Conservation (phyloP, 2,888 invertebrate genomes). For the Drosophila heteroneura region DNA sequence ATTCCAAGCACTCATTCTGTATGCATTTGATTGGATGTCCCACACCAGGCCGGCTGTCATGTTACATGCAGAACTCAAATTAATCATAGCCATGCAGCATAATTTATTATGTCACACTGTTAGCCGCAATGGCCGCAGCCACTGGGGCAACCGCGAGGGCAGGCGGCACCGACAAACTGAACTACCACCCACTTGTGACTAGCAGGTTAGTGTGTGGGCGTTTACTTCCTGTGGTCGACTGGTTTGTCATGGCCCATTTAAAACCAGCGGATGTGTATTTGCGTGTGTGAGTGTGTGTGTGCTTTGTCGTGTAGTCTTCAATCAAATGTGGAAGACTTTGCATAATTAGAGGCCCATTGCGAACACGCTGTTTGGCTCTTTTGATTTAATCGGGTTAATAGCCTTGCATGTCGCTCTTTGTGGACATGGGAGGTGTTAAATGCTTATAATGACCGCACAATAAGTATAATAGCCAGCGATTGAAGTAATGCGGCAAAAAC, state of each 20-base stretch:
- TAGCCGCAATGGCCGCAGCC: slow-evolving; percentile 47
- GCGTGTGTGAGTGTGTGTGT: slow-evolving; percentile 17
- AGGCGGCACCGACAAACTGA: slow-evolving; percentile 36
- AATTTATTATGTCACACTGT: slow-evolving; percentile 81
- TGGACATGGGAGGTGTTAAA: slow-evolving; percentile 71
- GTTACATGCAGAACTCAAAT: slow-evolving; percentile 73
- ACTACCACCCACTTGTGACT: slow-evolving; percentile 30
- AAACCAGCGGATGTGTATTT: slow-evolving; percentile 54
- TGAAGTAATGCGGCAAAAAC: slow-evolving; percentile 43
- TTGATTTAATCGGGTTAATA: slow-evolving; percentile 81
- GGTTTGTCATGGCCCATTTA: slow-evolving; percentile 76
- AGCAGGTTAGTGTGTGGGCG: slow-evolving; percentile 36
- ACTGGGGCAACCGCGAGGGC: slow-evolving; percentile 5
- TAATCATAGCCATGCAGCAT: slow-evolving; percentile 79
- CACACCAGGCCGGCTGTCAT: slow-evolving; percentile 59
- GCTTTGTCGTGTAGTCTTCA: slow-evolving; percentile 59
- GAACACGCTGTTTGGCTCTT: slow-evolving; percentile 38
- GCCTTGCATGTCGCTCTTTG: slow-evolving; percentile 70
- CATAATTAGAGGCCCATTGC: slow-evolving; percentile 70
- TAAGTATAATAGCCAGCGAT: slow-evolving; percentile 41
- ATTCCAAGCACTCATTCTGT: slow-evolving; percentile 68
- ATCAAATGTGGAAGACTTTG: slow-evolving; percentile 75
- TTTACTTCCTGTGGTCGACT: slow-evolving; percentile 72
- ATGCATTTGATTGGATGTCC: slow-evolving; percentile 74
- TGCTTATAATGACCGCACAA: slow-evolving; percentile 66